Evolutionary conservation across 35 echinoderm and acorn worm species (phyloP), one percentile per base, ranked within the genome.

Genomic region (Strongylocentrotus purpuratus): DNA sequence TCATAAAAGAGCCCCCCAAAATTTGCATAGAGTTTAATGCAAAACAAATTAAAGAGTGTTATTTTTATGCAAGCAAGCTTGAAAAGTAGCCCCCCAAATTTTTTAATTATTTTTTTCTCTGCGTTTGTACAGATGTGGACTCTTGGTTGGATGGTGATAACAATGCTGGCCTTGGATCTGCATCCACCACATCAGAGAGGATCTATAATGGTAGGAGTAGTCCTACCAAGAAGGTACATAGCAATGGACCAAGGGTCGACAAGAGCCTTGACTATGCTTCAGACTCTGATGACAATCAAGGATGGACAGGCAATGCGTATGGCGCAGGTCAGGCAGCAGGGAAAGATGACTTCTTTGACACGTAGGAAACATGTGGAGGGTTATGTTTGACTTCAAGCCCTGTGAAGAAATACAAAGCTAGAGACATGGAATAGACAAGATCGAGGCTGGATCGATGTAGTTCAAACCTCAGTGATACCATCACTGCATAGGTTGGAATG

Each of bases 121-220:
- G n/a, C 25, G 9, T 87, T 18, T 25, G 50, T 35, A 25, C 60
- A 97, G 96, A 99, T 94, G 59, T 91, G 25, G 98, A 99, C 88
- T 99, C 98, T 0, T 99, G 98, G 98, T 91, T 99, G 12, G 98
- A 99, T 99, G 98, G 98, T 13, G 94, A 96, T 13, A 99, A 99
- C 88, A 96, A 95, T 87, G 88, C 85, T 32, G 78, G 86, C 10
- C 59, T 96, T 31, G 98, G 98, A 17, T 99, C 98, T 88, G 98
- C 98, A 13, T 95, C 96, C 15, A 97, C 98, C 3, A 97, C 96
- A 25, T 99, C 98, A 94, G 98, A 99, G 86, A 94, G 98, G 91
- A 99, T 99, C 14, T 99, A 99, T 85, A 95, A 99, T 48, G 98
- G 98, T 15, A 88, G 98, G 25, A 99, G 98, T 90, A 99, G 98